phyloP scores from a whole-genome alignment of 2,888 invertebrate species.

The Tanypteryx hageni region DNA sequence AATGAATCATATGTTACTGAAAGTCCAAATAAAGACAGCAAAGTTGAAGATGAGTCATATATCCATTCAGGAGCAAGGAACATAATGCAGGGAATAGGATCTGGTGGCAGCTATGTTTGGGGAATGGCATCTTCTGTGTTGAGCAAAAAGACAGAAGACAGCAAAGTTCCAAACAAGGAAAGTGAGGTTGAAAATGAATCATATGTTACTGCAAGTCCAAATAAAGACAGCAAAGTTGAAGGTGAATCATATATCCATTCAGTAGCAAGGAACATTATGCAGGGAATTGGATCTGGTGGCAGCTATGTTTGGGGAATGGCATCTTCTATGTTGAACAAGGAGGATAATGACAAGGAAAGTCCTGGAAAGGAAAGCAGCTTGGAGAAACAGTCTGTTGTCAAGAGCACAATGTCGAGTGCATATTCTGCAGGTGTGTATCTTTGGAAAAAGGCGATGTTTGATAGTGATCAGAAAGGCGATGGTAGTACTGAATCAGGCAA shows the following conservation, averaged over 20 bases:
- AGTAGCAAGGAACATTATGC: not conserved
- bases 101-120: constrained; percentile 5
- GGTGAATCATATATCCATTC: not conserved
- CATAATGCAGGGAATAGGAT: not conserved
- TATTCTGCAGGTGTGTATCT: not conserved
- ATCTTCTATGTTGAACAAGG: not conserved
- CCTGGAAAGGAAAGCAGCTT: not conserved
- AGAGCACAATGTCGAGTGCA: not conserved
- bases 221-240: not conserved
- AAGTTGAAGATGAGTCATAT: not conserved
- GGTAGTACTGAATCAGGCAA: not conserved
- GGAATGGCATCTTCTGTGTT: not conserved
- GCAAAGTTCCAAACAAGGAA: not conserved
- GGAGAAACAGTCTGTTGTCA: not conserved
- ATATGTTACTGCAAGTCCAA: too few species aligned
- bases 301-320: not conserved
- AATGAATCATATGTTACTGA: not conserved
- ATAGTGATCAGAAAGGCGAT: not conserved
- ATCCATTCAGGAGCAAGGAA: not conserved
- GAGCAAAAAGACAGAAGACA: not conserved
- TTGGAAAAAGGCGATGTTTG: not conserved
- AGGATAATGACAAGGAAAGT: not conserved
- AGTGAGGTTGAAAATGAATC: not conserved
- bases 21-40: not conserved
- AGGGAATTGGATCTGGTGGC: not conserved